Percentiles rank a stretch among this genome's conserved stretches.
phyloP scores from a whole-genome alignment of 2,797 vertebrate genomes.

The Acropternis orthonyx region DNA sequence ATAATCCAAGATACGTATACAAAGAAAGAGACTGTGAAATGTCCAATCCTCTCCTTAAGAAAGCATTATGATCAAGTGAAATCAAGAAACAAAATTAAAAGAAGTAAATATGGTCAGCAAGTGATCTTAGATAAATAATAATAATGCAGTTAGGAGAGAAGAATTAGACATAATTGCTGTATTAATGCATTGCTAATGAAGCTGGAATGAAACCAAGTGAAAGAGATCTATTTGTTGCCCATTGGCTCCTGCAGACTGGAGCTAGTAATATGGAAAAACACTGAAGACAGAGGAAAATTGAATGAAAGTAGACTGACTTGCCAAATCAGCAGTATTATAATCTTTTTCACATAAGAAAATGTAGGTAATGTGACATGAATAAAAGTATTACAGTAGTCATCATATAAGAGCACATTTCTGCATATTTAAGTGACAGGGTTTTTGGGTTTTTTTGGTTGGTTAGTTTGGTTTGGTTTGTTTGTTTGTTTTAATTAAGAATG shows the following conservation, averaged over 20 bases:
- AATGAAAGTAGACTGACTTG: conserved; percentile 13
- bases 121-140: conserved; percentile 52
- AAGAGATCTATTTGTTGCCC: conserved; percentile 46
- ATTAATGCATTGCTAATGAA: conserved; percentile 38
- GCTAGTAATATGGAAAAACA: not conserved
- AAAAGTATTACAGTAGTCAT: not conserved
- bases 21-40: not conserved
- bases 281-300: not conserved
- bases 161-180: conserved; percentile 30
- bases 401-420: not conserved
- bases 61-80: not conserved
- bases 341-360: not conserved
- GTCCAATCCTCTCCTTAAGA: not conserved
- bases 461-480: not conserved
- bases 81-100: not conserved
- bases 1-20: conserved; percentile 5
- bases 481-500: not conserved
- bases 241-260: conserved; percentile 19
- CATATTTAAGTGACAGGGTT: not conserved
- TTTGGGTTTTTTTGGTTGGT: not conserved
- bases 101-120: not conserved
- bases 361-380: not conserved
- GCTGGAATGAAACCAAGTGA: conserved; percentile 35
- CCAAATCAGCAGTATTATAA: not conserved
- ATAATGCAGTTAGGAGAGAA: not conserved